A percentile compares a stretch with the other conserved stretches of the same genome.
Evolutionary conservation across 2,888 invertebrate species (phyloP).

Genomic region (Lamellibrachia satsuma): DNA sequence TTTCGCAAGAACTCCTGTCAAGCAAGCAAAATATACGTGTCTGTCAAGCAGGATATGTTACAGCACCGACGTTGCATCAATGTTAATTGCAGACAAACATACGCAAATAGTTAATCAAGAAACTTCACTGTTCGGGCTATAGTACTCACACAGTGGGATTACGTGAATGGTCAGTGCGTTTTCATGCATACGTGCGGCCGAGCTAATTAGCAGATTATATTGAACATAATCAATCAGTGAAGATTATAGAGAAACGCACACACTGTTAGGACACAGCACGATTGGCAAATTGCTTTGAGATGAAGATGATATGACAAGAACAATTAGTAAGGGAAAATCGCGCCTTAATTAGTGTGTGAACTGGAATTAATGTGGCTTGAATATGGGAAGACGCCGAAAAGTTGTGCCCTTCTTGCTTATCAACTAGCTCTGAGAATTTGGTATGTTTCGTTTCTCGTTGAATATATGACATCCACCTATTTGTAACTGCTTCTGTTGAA

Average conservation of each 20-base stretch:
- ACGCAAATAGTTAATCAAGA: neutral
- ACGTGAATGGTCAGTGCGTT: neutral
- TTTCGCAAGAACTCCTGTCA: constrained; percentile 43
- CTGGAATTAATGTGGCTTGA: neutral
- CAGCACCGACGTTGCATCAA: neutral
- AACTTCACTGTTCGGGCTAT: neutral
- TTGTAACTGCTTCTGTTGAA: neutral
- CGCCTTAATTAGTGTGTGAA: too few species aligned
- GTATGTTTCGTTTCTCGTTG: too few species aligned
- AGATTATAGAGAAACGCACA: neutral
- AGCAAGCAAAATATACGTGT: constrained; percentile 27
- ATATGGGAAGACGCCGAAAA: neutral
- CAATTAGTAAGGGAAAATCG: neutral
- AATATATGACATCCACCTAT: neutral
- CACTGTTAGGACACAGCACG: neutral
- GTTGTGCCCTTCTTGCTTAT: too few species aligned
- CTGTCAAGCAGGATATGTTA: neutral
- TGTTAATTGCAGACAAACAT: constrained; percentile 6
- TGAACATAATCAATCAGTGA: neutral
- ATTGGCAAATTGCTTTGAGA: neutral
- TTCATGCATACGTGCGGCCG: neutral
- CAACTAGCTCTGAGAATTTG: too few species aligned
- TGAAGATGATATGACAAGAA: neutral
- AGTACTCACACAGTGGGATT: neutral
- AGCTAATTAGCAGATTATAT: neutral